phyloP scores from a whole-genome alignment of 53 echinoderm and acorn worm genomes.

The Holothuria scabra region DNA sequence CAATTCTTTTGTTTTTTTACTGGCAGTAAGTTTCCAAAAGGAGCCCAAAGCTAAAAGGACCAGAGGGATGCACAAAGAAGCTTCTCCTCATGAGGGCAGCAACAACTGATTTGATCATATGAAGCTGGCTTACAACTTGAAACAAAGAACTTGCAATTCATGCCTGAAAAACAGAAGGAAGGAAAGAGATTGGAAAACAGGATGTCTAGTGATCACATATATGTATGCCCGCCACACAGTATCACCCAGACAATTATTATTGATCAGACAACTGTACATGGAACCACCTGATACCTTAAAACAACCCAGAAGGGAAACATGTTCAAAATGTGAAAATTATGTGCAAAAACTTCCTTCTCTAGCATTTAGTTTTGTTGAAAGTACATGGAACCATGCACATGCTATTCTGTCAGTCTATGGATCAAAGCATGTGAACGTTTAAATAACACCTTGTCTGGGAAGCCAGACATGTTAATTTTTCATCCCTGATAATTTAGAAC shows the following conservation, averaged over 20 bases:
- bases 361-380: no score
- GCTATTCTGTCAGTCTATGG: neutral
- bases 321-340: neutral
- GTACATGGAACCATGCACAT: no score
- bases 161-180: neutral
- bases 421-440: slow-evolving; percentile 27
- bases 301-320: neutral
- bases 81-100: no score
- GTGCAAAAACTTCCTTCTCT: no score
- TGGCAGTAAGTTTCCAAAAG: neutral
- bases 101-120: no score
- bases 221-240: neutral
- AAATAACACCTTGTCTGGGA: slow-evolving; percentile 48
- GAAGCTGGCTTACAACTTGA: no score
- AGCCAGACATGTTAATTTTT: slow-evolving; percentile 53
- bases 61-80: no score
- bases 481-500: slow-evolving; percentile 42
- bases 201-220: slow-evolving; percentile 28
- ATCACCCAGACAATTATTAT: neutral
- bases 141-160: neutral
- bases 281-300: neutral
- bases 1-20: no score
- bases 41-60: neutral
- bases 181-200: slow-evolving; percentile 14
- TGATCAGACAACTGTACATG: neutral